phyloP scores from a whole-genome alignment of 1,140 invertebrate species.

The Drosophila virilis region DNA sequence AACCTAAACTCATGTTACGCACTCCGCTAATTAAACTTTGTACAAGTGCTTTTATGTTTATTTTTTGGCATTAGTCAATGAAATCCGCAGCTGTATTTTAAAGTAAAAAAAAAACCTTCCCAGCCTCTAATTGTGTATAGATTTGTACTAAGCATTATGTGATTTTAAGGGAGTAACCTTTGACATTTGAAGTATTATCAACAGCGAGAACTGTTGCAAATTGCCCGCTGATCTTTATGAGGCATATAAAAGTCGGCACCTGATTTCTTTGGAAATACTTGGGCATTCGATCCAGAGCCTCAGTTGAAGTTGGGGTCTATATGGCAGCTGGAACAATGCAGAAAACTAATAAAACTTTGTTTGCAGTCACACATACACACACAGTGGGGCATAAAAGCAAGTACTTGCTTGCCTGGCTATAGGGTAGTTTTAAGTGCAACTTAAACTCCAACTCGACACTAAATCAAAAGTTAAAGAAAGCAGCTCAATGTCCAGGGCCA shows the following conservation, averaged over 20 bases:
- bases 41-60: conserved; percentile 12
- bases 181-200: conserved; percentile 19
- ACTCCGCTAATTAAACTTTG: conserved; percentile 45
- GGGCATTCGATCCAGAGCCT: conserved; percentile 8
- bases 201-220: conserved; percentile 12
- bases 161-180: background rate
- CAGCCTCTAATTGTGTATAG: background rate
- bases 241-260: conserved; percentile 29
- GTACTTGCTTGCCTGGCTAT: conserved; percentile 5
- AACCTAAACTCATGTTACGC: conserved; percentile 34
- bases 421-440: conserved; percentile 39
- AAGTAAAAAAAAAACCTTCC: background rate
- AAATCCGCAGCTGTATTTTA: conserved; percentile 1
- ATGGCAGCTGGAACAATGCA: conserved; percentile 50
- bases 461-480: conserved; percentile 65
- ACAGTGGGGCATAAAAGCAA: conserved; percentile 19
- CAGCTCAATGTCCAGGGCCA: conserved; percentile 54
- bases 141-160: background rate
- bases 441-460: conserved; percentile 52
- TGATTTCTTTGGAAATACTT: conserved; percentile 59
- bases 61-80: background rate
- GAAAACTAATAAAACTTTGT: conserved; percentile 59
- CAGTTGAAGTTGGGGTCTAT: conserved; percentile 10
- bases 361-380: conserved; percentile 20
- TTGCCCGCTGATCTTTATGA: conserved; percentile 37